These are phyloP conservation scores for Benthosema pterotum DNA, from an alignment of 2,797 vertebrate genomes.

Conservation along the genomic window DNA sequence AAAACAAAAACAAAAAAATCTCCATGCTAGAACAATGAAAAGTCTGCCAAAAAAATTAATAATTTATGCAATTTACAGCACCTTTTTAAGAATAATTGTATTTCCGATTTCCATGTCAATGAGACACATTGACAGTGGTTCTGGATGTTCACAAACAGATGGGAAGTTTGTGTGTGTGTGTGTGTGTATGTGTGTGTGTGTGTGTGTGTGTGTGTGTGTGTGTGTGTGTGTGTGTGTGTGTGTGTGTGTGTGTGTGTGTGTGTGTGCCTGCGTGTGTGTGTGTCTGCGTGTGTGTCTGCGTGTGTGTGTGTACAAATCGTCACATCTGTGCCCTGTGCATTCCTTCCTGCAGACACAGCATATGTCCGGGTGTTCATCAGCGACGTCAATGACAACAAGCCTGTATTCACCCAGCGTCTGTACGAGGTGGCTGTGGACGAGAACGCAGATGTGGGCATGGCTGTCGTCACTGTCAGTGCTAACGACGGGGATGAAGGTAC, in stretches of 20 bases:
- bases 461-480: conserved; percentile 85
- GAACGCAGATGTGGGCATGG: conserved; percentile 86
- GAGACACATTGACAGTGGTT: conserved; percentile 57
- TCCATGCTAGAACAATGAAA: conserved; percentile 51
- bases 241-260: not conserved
- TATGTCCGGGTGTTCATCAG: conserved; percentile 89
- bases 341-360: conserved; percentile 83
- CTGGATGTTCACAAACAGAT: conserved; percentile 57
- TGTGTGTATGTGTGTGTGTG: not conserved
- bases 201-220: not conserved
- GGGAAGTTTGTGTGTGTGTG: conserved; percentile 14
- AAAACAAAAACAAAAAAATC: conserved; percentile 26
- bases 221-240: not conserved
- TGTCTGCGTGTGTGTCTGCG: not conserved
- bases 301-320: not conserved
- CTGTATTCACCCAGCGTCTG: conserved; percentile 82
- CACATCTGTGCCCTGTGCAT: conserved; percentile 19
- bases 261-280: not conserved
- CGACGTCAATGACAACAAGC: conserved; percentile 93
- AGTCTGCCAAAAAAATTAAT: conserved; percentile 46
- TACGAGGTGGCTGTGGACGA: conserved; percentile 87
- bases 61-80: conserved; percentile 56
- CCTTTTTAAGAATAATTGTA: conserved; percentile 46
- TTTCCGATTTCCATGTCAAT: no score
- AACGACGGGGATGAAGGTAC: conserved; percentile 90